phyloP scores from a whole-genome alignment of 2,797 vertebrate species.

The Kryptolebias ocellatus region DNA sequence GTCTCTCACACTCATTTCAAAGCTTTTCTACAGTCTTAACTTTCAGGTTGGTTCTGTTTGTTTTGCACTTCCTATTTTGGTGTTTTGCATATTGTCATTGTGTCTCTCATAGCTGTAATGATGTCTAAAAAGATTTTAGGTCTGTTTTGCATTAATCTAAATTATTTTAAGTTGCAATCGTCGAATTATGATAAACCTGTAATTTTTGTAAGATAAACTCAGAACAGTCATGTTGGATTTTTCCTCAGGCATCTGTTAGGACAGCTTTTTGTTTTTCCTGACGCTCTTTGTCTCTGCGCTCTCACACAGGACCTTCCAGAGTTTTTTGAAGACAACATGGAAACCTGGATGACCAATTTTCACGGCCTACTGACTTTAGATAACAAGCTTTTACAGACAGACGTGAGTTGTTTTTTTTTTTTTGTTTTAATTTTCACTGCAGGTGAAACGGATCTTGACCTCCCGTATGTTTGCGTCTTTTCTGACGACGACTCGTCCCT shows the following conservation, averaged over 20 bases:
- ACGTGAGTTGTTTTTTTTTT: slow-evolving; percentile 82
- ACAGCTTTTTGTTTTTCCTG: background rate
- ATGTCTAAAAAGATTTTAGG: too few species aligned
- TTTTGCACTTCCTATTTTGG: background rate
- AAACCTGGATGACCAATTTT: slow-evolving; percentile 99
- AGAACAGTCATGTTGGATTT: too few species aligned
- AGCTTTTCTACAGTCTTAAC: slow-evolving; percentile 98
- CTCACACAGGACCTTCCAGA: slow-evolving; percentile 92
- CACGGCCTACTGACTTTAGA: slow-evolving; percentile 95
- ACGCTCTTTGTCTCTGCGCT: background rate
- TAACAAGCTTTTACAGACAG: slow-evolving; percentile 97
- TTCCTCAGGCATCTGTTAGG: background rate
- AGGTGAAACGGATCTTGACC: background rate
- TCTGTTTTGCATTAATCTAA: too few species aligned
- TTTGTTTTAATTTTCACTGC: background rate
- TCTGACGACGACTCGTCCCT: background rate
- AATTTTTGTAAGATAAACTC: too few species aligned
- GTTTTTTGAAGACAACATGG: slow-evolving; percentile 99
- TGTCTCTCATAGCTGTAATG: too few species aligned
- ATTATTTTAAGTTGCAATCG: too few species aligned
- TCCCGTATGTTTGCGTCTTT: background rate
- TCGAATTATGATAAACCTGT: too few species aligned
- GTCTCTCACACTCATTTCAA: slow-evolving; percentile 94
- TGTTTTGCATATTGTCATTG: background rate
- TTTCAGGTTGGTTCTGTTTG: slow-evolving; percentile 88